These are phyloP conservation scores for Choreutis nemorana DNA, from an alignment of 2,888 invertebrate species.

Conservation along the genomic window DNA sequence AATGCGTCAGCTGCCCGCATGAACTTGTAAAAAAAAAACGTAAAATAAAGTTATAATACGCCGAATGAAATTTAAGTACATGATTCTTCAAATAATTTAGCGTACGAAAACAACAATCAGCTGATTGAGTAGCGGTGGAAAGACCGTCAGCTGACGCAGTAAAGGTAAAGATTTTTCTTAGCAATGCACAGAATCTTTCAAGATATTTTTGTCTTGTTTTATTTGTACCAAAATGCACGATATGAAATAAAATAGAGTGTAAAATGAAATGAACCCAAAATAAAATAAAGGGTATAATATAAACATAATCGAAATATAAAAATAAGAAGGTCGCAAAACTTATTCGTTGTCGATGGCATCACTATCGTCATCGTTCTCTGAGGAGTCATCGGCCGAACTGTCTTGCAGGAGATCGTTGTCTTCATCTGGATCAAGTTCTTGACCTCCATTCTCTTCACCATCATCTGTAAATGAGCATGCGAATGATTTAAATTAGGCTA, in stretches of 20 bases:
- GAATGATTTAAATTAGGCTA: slow-evolving; percentile 1
- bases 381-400: slow-evolving; percentile 1
- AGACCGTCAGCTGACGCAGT: slow-evolving; percentile 2
- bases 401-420: background rate
- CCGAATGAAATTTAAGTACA: background rate
- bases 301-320: slow-evolving; percentile 1
- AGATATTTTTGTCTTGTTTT: background rate
- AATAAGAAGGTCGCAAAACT: background rate
- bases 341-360: slow-evolving; percentile 1
- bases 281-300: slow-evolving; percentile 1
- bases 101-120: slow-evolving; percentile 3
- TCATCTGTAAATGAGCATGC: slow-evolving; percentile 1
- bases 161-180: slow-evolving; percentile 2
- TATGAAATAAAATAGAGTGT: background rate
- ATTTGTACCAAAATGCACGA: background rate
- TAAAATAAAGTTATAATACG: background rate
- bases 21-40: background rate
- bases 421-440: background rate
- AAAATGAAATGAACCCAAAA: background rate
- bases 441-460: slow-evolving; percentile 1
- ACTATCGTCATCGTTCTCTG: slow-evolving; percentile 1
- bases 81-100: slow-evolving; percentile 1
- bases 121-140: slow-evolving; percentile 2
- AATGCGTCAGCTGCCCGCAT: background rate
- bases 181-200: slow-evolving; percentile 2